These are phyloP conservation scores for Orbicella faveolata DNA, from an alignment of 64 coral and sea anemone species.

Conservation along the genomic window DNA sequence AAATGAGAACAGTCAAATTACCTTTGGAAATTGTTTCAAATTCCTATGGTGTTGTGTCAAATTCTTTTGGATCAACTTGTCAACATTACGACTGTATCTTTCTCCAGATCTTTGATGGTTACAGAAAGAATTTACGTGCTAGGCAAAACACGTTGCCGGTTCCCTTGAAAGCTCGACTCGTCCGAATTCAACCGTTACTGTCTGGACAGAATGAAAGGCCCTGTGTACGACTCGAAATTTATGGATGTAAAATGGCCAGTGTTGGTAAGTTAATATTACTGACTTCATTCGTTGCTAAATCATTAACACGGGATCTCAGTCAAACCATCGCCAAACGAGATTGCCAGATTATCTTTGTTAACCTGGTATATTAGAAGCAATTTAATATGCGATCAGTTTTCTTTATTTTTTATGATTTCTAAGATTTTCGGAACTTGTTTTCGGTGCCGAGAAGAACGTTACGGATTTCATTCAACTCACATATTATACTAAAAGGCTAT, in stretches of 20 bases:
- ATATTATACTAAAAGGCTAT: too few relatives aligned
- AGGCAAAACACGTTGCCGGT: slow-evolving; percentile 57
- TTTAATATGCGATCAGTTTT: too few relatives aligned
- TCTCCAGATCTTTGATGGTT: slow-evolving; percentile 48
- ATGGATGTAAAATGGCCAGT: slow-evolving; percentile 42
- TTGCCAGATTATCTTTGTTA: too few relatives aligned
- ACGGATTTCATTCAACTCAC: too few relatives aligned
- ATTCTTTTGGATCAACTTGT: not conserved
- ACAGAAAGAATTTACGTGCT: slow-evolving; percentile 37
- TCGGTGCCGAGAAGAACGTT: too few relatives aligned
- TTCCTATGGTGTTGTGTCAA: too few relatives aligned
- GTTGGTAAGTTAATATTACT: not conserved
- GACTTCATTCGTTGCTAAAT: not conserved
- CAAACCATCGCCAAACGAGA: not conserved
- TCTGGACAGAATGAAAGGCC: slow-evolving; percentile 61
- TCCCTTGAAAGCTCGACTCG: slow-evolving; percentile 54
- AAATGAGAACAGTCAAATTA: too few relatives aligned
- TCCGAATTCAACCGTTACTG: slow-evolving; percentile 61
- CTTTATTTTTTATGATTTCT: too few relatives aligned
- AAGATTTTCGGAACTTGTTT: too few relatives aligned
- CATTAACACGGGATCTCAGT: not conserved
- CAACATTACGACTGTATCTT: not conserved
- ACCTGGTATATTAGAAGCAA: too few relatives aligned
- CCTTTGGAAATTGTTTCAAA: too few relatives aligned
- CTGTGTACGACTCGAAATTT: slow-evolving; percentile 76